Evolutionary conservation across 2,888 invertebrate species (phyloP).

Genomic region (Prenolepis imparis): DNA sequence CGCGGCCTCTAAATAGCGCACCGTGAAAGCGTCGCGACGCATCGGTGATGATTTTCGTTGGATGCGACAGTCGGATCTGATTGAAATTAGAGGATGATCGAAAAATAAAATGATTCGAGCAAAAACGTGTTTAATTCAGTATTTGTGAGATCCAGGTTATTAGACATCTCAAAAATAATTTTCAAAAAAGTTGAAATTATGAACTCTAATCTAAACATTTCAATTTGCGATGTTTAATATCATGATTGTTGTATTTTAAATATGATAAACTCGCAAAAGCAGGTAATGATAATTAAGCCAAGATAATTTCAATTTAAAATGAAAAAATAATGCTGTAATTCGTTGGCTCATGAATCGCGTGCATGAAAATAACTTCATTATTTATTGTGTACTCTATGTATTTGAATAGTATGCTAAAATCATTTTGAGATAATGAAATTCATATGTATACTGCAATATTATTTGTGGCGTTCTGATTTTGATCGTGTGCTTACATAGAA

Average conservation of each 20-base stretch:
- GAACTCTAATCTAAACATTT: background rate
- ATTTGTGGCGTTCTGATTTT: background rate
- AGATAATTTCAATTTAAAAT: background rate
- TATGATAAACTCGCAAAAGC: background rate
- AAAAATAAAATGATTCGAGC: background rate
- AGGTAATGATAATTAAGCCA: background rate
- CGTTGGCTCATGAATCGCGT: background rate
- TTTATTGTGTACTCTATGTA: background rate
- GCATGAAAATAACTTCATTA: background rate
- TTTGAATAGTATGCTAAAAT: background rate
- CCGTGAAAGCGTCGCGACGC: conserved; percentile 32
- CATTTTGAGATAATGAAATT: background rate
- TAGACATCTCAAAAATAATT: background rate
- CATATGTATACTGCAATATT: background rate
- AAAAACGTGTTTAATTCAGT: background rate
- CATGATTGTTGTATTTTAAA: background rate
- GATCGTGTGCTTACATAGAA: background rate
- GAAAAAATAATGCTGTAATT: conserved; percentile 2
- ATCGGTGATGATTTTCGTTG: conserved; percentile 28
- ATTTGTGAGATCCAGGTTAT: background rate
- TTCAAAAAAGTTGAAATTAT: background rate
- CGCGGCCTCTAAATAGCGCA: conserved; percentile 27
- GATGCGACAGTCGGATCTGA: conserved; percentile 59
- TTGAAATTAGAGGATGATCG: background rate
- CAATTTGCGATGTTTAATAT: background rate